Evolutionary conservation across 2,113 vertebrate species (phyloP).

Genomic region (Ornithorhynchus anatinus): DNA sequence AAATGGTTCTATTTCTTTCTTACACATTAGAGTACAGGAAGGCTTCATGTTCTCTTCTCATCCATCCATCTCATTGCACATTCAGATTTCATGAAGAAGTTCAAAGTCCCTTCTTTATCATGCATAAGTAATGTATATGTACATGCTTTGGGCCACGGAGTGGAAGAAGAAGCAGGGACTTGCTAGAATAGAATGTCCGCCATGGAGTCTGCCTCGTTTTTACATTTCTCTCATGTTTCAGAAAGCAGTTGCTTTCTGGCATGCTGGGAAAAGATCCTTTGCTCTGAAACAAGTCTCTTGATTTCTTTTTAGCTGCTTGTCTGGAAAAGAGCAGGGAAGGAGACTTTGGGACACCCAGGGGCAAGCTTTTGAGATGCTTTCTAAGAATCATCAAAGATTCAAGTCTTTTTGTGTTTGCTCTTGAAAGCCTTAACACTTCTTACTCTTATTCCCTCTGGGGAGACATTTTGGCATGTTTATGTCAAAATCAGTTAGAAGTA

Average conservation of each 20-base stretch:
- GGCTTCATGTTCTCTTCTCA: accelerated
- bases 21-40: not conserved
- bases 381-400: slow-evolving; percentile 10
- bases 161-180: not conserved
- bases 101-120: not conserved
- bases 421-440: not conserved
- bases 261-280: not conserved
- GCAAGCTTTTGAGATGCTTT: slow-evolving; percentile 13
- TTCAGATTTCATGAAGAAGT: not conserved
- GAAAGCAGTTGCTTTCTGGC: not conserved
- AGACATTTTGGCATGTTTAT: not conserved
- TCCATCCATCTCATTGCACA: not conserved
- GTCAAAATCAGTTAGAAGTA: not conserved
- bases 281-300: not conserved
- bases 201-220: not conserved
- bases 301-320: not conserved
- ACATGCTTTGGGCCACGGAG: not conserved
- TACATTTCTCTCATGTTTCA: not conserved
- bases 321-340: not conserved
- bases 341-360: slow-evolving; percentile 5
- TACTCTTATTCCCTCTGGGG: not conserved
- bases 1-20: accelerated
- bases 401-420: slow-evolving; percentile 1
- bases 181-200: no score
- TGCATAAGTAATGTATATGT: not conserved